phyloP scores from a whole-genome alignment of 2,113 vertebrate species.

The Amazona guildingii region DNA sequence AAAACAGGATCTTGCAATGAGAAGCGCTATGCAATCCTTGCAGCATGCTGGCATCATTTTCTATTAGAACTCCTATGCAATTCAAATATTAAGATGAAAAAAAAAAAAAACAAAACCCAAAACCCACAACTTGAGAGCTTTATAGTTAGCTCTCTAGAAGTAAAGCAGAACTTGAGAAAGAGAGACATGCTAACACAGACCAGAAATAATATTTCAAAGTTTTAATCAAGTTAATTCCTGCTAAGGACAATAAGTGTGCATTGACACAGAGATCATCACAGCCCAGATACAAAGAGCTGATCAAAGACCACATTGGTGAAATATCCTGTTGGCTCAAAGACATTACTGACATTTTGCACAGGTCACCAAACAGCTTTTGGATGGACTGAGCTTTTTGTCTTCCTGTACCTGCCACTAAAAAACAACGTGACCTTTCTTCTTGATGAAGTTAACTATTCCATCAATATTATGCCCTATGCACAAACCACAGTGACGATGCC shows the following conservation, averaged over 20 bases:
- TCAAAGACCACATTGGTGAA: background rate
- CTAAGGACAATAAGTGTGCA: background rate
- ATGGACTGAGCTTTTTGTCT: background rate
- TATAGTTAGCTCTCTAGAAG: background rate
- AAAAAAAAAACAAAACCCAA: background rate
- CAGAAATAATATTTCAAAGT: background rate
- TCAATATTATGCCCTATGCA: background rate
- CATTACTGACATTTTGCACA: background rate
- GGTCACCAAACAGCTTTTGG: background rate
- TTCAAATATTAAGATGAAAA: background rate
- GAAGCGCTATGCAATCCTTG: background rate
- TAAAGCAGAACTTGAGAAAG: background rate
- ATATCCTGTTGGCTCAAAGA: background rate
- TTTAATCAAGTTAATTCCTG: background rate
- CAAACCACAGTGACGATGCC: accelerated
- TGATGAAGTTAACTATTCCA: background rate
- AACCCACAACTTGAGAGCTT: background rate
- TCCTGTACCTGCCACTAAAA: background rate
- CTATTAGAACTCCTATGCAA: background rate
- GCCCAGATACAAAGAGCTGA: background rate
- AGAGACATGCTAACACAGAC: background rate
- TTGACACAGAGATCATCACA: background rate
- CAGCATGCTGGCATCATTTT: background rate
- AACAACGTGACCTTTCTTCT: background rate
- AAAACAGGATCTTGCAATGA: background rate